phyloP scores from a whole-genome alignment of 2,888 invertebrate genomes.

The Thelaira solivaga region DNA sequence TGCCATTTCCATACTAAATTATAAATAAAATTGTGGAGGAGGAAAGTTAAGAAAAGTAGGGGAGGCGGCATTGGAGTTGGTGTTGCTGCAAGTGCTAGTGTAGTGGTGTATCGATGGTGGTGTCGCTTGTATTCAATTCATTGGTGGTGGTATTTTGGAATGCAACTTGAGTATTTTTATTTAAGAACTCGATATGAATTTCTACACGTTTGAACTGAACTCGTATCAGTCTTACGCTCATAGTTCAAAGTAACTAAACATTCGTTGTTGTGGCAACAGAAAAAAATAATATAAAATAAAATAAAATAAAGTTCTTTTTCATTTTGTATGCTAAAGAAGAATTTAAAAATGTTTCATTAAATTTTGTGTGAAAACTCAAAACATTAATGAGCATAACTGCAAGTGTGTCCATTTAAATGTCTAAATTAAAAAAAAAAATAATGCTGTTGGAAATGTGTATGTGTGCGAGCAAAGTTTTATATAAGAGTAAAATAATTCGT shows the following conservation, averaged over 20 bases:
- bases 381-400: too few species aligned
- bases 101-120: not conserved
- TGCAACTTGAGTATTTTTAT: constrained; percentile 56
- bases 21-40: not conserved
- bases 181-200: constrained; percentile 50
- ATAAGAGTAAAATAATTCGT: too few species aligned
- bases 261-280: constrained; percentile 58
- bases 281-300: constrained; percentile 27
- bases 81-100: not conserved
- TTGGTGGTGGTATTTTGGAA: constrained; percentile 49
- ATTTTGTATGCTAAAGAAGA: not conserved
- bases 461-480: not conserved
- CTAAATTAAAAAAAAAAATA: not conserved
- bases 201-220: constrained; percentile 51
- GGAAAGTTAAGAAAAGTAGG: too few species aligned
- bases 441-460: not conserved
- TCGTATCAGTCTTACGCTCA: constrained; percentile 54
- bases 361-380: not conserved
- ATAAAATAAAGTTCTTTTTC: not conserved
- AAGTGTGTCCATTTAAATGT: not conserved
- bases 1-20: not conserved
- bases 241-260: constrained; percentile 49
- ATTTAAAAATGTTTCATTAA: constrained; percentile 5
- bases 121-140: too few species aligned
- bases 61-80: constrained; percentile 1